Evolutionary conservation across 2,888 invertebrate genomes (phyloP), one percentile per base, ranked within the genome.

Genomic region (Buathra laborator): DNA sequence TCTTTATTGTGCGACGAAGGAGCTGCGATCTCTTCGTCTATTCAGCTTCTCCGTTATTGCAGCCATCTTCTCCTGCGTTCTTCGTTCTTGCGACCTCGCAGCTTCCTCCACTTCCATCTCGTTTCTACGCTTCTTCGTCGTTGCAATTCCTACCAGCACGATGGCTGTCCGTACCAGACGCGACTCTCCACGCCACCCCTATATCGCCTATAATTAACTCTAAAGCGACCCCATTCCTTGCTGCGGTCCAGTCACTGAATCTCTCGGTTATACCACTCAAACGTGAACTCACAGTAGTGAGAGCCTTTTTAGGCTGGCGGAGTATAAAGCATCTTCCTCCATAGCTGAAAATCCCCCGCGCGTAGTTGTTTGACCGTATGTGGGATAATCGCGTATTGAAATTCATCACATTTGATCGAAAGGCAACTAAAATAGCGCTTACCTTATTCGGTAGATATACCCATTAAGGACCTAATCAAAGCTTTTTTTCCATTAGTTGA

Each of bases 161-260:
- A 88, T 85, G 88, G 76, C 93, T 92, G 93, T 93, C 92, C 88
- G 87, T 83, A 83, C 86, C 93, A 93, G 93, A 88, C 90, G 89
- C 86, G 86, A 77, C 89, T 91, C 92, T 89, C 88, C 75, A 84
- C 5, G 88, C 84, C 88, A 83, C 86, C 85, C 89, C 87, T 88
- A 62, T 86, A 88, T 88, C 87, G 86, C 82, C 90, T 88, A 90
- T 91, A 92, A 92, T 92, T 92, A 91, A 91, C 91, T 91, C 89
- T 87, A 87, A 88, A 90, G 85, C 89, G 70, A 64, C 64, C 53
- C 66, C 64, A 16, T 51, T 43, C 29, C 62, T 53, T 62, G 2
- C 67, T 78, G 67, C 74, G 78, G 81, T 75, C 70, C 74, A 46
- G 74, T 51, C 32, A n/a, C 64, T 66, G 56, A 64, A 78, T 74